These are phyloP conservation scores for Torymus tubicola DNA, from an alignment of 2,888 invertebrate species.

Conservation along the genomic window DNA sequence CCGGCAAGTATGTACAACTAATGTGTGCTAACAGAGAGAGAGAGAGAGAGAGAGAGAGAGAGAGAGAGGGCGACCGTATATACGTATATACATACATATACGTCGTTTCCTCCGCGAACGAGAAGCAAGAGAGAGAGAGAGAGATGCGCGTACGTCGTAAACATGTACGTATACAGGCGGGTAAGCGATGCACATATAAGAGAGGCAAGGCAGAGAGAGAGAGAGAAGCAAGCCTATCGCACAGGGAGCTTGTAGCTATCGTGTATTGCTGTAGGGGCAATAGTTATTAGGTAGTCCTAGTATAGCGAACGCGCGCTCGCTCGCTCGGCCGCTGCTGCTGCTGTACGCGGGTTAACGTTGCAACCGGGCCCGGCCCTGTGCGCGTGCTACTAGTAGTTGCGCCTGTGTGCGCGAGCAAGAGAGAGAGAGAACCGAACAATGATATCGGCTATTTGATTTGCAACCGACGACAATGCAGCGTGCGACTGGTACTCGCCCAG, in stretches of 20 bases:
- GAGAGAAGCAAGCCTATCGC: constrained; percentile 43
- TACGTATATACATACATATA: too few relatives aligned
- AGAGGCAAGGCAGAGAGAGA: constrained; percentile 15
- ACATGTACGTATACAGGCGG: constrained; percentile 20
- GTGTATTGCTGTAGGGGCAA: constrained; percentile 61
- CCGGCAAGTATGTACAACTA: constrained; percentile 38
- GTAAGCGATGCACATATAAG: constrained; percentile 46
- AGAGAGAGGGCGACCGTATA: background rate
- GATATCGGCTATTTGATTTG: constrained; percentile 77
- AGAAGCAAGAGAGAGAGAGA: constrained; percentile 4
- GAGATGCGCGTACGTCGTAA: constrained; percentile 37
- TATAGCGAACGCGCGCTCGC: constrained; percentile 25
- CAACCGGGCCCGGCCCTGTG: constrained; percentile 57
- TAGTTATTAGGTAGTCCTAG: constrained; percentile 69
- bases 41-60: background rate
- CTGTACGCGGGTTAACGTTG: constrained; percentile 65
- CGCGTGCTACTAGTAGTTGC: too few relatives aligned
- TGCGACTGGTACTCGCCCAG: constrained; percentile 24
- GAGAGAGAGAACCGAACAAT: constrained; percentile 70
- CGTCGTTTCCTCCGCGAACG: background rate
- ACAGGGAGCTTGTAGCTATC: constrained; percentile 46
- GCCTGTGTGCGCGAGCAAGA: constrained; percentile 61
- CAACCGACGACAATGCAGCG: constrained; percentile 74
- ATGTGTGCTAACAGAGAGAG: constrained; percentile 13
- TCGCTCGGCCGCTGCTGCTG: constrained; percentile 47